These are phyloP conservation scores for Gymnogyps californianus DNA, from an alignment of 2,113 vertebrate genomes.

Conservation along the genomic window DNA sequence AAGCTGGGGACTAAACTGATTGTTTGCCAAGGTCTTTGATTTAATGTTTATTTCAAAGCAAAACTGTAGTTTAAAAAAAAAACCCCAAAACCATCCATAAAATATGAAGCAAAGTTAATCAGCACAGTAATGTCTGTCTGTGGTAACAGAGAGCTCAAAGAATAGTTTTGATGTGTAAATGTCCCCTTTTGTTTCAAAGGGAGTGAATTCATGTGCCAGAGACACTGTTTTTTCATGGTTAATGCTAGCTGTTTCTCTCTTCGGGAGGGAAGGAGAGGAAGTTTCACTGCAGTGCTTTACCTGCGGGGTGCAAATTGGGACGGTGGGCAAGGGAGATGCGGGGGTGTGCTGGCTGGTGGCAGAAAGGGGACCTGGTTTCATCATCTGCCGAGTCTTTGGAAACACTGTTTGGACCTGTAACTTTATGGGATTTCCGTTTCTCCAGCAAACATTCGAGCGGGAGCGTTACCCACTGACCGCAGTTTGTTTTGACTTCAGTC, in stretches of 20 bases:
- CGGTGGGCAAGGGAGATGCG: neutral
- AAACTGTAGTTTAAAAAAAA: neutral
- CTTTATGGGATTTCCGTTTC: neutral
- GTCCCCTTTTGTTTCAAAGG: neutral
- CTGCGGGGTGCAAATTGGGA: neutral
- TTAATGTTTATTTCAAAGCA: slow-evolving; percentile 14
- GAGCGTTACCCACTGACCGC: neutral
- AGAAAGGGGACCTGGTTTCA: neutral
- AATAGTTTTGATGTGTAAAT: slow-evolving; percentile 50
- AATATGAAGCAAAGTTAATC: slow-evolving; percentile 8
- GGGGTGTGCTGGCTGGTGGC: neutral
- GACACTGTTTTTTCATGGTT: neutral
- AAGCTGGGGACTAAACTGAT: neutral
- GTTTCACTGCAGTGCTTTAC: neutral
- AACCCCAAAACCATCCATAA: neutral
- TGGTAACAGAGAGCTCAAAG: neutral
- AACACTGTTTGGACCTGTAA: neutral
- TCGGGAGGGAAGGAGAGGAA: neutral
- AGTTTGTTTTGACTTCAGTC: neutral
- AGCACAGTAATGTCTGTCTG: neutral
- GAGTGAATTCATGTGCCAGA: neutral
- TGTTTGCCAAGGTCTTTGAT: neutral
- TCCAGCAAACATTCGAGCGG: neutral
- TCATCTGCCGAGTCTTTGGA: neutral
- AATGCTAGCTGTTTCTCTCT: neutral